A percentile compares a stretch with the other conserved stretches of the same genome.
These are phyloP conservation scores for Daubentonia madagascariensis DNA, from an alignment of 2,113 vertebrate species.

Conservation along the genomic window DNA sequence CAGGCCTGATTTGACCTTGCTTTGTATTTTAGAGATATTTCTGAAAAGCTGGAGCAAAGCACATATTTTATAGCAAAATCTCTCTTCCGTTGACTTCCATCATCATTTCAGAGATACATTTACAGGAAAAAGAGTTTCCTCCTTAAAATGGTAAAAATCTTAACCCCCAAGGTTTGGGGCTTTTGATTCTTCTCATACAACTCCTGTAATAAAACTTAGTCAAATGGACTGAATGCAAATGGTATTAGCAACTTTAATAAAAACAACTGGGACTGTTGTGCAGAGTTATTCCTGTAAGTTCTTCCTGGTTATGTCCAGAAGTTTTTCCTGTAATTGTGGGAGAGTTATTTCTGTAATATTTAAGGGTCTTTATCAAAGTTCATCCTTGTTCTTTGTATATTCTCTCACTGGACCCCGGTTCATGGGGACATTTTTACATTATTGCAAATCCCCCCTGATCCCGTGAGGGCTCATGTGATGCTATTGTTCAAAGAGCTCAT, in stretches of 20 bases:
- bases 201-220: background rate
- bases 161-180: background rate
- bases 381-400: background rate
- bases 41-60: background rate
- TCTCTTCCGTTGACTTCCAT: background rate
- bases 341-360: background rate
- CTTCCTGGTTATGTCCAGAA: background rate
- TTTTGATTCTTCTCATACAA: background rate
- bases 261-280: background rate
- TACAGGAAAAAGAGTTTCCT: background rate
- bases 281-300: background rate
- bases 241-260: background rate
- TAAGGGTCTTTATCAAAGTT: background rate
- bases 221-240: background rate
- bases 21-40: background rate
- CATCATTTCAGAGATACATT: background rate
- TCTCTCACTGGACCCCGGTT: background rate
- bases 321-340: background rate
- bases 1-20: background rate
- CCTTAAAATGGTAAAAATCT: background rate
- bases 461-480: fast-evolving
- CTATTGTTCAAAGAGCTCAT: background rate
- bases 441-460: background rate
- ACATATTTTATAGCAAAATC: background rate
- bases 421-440: background rate